Base-by-base conservation (phyloP, 2,797 vertebrate species). In the Huso huso region DNA sequence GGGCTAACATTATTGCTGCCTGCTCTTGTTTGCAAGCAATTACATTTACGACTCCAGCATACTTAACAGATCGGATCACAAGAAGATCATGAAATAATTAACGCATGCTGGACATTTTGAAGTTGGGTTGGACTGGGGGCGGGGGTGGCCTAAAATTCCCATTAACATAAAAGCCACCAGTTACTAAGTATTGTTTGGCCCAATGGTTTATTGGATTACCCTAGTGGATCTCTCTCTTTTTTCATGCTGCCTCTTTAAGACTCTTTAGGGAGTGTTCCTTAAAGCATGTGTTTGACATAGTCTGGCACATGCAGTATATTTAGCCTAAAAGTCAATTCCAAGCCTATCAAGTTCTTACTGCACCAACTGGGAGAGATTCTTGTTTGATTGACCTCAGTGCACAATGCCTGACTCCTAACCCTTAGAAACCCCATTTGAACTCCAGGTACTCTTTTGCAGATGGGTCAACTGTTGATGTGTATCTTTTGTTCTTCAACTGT, bases 11-110 rank as follows among this genome's bases (percentile, higher is more conserved):
- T 66, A 15, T 10, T 6, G 49, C 65, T 52, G 53, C 55, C 68
- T 71, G 63, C 48, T 69, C 49, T 48, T 63, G n/a, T 61, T 66
- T 64, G 50, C 62, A 48, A 68, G 48, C 7, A 64, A n/a, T 61
- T 61, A 62, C 61, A 66, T 73, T 74, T 68, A 74, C 51, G 64
- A 68, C 68, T 61, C 51, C 55, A 57, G 66, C 64, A 62, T 57
- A 62, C 62, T 69, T 53, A 52, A 57, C 59, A 48, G 57, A 60
- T 73, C n/a, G 57, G 66, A 62, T 18, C 64, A 6, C 65, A 55
- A 59, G 10, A 51, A 57, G 48, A 66, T 51, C 60, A n/a, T 49
- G 51, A 62, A 63, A 70, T 68, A 57, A 68, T 68, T 69, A 66
- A 67, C 64, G 51, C 63, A 66, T 66, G 51, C 53, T 57, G 65